Conservation (phyloP, 2,797 vertebrate genomes). For the Lacerta viridis region DNA sequence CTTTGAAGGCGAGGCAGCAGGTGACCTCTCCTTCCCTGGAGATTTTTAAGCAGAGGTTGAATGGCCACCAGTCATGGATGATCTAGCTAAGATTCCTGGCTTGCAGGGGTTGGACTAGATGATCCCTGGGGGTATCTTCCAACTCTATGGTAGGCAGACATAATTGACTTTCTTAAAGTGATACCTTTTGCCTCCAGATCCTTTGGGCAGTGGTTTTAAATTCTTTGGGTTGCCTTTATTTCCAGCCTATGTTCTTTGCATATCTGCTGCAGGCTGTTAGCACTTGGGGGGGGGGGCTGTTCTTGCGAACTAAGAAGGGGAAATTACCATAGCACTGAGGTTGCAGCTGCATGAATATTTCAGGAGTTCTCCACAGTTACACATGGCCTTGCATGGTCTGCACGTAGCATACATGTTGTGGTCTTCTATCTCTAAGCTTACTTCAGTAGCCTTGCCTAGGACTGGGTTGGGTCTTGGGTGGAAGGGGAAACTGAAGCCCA, state of each 20-base stretch:
- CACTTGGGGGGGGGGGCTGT: not conserved
- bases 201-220: not conserved
- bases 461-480: not conserved
- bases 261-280: not conserved
- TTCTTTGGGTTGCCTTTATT: not conserved
- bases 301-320: not conserved
- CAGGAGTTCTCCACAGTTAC: conserved; percentile 29
- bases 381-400: conserved; percentile 20
- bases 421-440: not conserved
- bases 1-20: no score
- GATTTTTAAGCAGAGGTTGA: no score
- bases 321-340: conserved; percentile 7
- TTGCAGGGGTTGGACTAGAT: no score
- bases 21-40: no score
- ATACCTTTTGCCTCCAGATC: not conserved
- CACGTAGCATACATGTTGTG: conserved; percentile 11
- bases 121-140: no score
- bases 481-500: not conserved
- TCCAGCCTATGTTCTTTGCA: not conserved
- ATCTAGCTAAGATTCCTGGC: no score
- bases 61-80: no score
- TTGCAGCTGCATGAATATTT: conserved; percentile 41
- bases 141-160: no score
- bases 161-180: no score
- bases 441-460: not conserved